Conservation (phyloP, 2,797 vertebrate species). For the Amblyraja radiata region DNA sequence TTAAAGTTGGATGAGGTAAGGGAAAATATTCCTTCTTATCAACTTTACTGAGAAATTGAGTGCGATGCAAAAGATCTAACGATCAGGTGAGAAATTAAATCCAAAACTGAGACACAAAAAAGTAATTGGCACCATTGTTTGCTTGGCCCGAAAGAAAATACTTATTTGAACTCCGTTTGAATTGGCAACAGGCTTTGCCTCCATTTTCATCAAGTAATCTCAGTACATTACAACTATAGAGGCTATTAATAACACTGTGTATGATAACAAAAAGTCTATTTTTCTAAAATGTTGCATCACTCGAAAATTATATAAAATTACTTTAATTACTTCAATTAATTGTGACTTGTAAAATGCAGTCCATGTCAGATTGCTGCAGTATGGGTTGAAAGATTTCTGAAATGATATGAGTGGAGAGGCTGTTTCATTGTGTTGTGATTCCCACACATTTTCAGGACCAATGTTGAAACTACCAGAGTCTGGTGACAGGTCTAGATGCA, state of each 20-base stretch:
- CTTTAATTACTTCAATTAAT: slow-evolving; percentile 50
- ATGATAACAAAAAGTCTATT: slow-evolving; percentile 46
- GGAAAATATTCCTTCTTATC: not conserved
- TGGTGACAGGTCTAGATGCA: not conserved
- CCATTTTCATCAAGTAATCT: slow-evolving; percentile 52
- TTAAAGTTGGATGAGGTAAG: not conserved
- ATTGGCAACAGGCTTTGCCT: slow-evolving; percentile 50
- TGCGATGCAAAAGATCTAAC: not conserved
- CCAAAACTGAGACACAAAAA: not conserved
- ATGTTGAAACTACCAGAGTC: slow-evolving; percentile 40
- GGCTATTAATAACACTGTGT: slow-evolving; percentile 43
- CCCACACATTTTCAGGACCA: slow-evolving; percentile 48
- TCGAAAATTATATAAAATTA: slow-evolving; percentile 41
- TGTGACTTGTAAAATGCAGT: slow-evolving; percentile 43
- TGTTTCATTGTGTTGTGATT: slow-evolving; percentile 46
- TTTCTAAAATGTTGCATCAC: slow-evolving; percentile 40
- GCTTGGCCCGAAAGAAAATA: not conserved
- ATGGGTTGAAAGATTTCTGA: slow-evolving; percentile 45
- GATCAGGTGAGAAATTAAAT: not conserved
- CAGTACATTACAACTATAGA: slow-evolving; percentile 40
- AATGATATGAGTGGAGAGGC: slow-evolving; percentile 47
- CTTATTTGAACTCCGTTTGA: slow-evolving; percentile 50
- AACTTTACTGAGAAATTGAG: not conserved
- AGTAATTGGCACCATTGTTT: not conserved
- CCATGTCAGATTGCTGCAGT: slow-evolving; percentile 42